Conservation (phyloP, 2,797 vertebrate genomes). For the Galago senegalensis region DNA sequence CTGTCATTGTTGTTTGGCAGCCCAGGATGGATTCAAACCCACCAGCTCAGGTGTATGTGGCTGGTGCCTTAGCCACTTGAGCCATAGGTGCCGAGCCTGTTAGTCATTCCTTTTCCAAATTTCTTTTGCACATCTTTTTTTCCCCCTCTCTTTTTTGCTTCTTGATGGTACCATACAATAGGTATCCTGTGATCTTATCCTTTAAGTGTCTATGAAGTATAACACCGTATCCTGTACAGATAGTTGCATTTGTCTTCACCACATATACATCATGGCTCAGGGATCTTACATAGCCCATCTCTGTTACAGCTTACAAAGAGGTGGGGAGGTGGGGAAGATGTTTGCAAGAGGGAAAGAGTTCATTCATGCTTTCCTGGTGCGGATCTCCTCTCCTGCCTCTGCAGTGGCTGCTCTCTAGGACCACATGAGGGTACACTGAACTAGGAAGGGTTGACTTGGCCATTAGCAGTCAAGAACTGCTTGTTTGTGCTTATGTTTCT, state of each 20-base stretch:
- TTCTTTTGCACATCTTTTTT: neutral
- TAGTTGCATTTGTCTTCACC: neutral
- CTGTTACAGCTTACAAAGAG: neutral
- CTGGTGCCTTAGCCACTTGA: too few species aligned
- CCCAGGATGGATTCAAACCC: too few species aligned
- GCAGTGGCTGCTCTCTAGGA: neutral
- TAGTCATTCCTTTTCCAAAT: neutral
- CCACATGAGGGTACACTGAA: neutral
- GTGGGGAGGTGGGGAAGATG: neutral
- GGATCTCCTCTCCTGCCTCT: neutral
- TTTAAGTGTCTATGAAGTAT: neutral
- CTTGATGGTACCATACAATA: neutral
- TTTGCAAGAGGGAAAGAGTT: neutral
- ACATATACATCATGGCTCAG: neutral
- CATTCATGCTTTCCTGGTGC: neutral
- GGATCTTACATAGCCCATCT: neutral
- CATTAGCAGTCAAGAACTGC: constrained; percentile 21
- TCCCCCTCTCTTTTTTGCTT: neutral
- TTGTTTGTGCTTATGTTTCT: neutral
- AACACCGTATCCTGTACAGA: neutral
- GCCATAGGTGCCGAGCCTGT: too few species aligned
- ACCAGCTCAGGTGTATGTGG: too few species aligned
- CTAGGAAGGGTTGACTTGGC: neutral
- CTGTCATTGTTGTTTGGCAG: too few species aligned
- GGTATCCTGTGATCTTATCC: constrained; percentile 38